Percentiles rank a stretch among this genome's conserved stretches.
phyloP scores from a whole-genome alignment of 2,113 vertebrate species.

The Pteruthius melanotis region DNA sequence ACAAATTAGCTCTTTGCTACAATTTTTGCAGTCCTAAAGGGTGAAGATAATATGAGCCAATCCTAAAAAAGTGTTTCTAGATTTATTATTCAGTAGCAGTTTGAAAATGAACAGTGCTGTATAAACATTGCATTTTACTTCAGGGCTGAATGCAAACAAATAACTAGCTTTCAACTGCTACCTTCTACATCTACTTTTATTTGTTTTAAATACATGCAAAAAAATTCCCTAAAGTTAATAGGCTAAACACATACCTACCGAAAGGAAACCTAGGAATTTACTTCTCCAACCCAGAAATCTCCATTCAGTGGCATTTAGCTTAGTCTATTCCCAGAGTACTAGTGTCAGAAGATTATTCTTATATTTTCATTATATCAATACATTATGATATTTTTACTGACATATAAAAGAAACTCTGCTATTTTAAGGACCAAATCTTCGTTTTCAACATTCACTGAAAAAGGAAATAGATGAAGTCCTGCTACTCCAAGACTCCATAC shows the following conservation, averaged over 20 bases:
- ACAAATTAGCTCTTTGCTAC: background rate
- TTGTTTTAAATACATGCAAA: background rate
- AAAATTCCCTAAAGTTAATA: background rate
- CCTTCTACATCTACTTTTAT: background rate
- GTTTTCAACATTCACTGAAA: background rate
- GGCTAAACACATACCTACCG: background rate
- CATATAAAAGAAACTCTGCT: background rate
- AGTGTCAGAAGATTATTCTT: background rate
- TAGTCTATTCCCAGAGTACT: background rate
- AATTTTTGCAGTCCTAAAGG: background rate
- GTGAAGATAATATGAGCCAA: background rate
- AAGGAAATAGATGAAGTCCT: background rate
- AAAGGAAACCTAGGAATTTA: background rate
- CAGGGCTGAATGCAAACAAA: background rate
- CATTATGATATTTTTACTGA: background rate
- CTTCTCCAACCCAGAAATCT: background rate
- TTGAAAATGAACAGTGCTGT: background rate
- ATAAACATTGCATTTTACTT: background rate
- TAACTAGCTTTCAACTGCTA: background rate
- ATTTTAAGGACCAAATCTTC: background rate
- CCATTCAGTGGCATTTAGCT: background rate
- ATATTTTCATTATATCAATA: background rate
- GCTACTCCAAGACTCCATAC: background rate
- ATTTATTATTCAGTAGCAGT: background rate
- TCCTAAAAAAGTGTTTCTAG: background rate